Base-by-base conservation (phyloP, 2,113 vertebrate genomes). In the Tetrao urogallus region DNA sequence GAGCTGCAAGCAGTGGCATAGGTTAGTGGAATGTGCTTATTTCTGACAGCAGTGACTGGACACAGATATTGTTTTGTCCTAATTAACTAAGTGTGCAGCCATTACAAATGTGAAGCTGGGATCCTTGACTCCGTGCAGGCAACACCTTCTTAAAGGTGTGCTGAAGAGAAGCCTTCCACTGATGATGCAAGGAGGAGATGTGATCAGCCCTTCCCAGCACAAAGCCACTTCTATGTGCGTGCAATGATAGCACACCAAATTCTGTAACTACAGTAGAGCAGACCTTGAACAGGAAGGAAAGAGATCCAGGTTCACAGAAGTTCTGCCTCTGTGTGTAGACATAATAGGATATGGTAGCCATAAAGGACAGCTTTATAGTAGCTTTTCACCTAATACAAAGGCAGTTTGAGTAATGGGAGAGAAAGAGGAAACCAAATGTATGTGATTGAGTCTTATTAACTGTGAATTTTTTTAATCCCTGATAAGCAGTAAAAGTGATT, bases 361-460 rank as follows among this genome's bases (percentile, higher is more conserved):
- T 65, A 90, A 94, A 90, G 76, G 38, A 36, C 16, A 82, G 89
- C 65, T 92, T 91, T 88, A 80, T 87, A 69, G 73, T 65, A 86
- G 61, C 54, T 93, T 94, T 85, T 50, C 75, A 81, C 60, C 89
- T 85, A 71, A 77, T 83, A 89, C 75, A 92, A 96, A 96, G 93
- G 22, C 60, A 83, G 34, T 40, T 77, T 56, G 65, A 82, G 79
- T 45, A 80, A 89, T 92, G 52, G 57, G 64, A 88, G 42, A 83
- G 85, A 88, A 86, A 94, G 54, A 72, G 73, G 69, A 80, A 87
- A 77, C 65, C 69, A 57, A 75, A 82, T 80, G 84, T 91, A 93
- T 61, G 65, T 72, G 88, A 61, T 81, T 27, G 65, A 84, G n/a
- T 61, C 79, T 93, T 94, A 92, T 81, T 92, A 87, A 82, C 77